Conservation (phyloP, 2,797 vertebrate species). For the Molossus molossus region DNA sequence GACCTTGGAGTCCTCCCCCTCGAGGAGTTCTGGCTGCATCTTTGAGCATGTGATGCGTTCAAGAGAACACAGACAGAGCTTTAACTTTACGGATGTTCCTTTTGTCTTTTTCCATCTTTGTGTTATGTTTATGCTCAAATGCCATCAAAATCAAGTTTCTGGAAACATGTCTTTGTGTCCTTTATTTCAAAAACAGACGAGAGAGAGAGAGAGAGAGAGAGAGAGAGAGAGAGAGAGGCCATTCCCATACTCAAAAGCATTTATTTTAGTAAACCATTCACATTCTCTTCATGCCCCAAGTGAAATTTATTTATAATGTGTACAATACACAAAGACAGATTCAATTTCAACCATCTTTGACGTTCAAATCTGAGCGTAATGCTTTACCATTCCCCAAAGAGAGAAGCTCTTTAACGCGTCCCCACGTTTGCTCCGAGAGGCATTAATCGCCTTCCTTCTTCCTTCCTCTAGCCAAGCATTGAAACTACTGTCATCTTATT, state of each 20-base stretch:
- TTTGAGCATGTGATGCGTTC: background rate
- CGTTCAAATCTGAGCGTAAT: conserved; percentile 67
- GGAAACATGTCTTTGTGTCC: background rate
- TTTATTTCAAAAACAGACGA: conserved; percentile 50
- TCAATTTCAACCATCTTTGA: conserved; percentile 66
- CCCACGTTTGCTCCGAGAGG: conserved; percentile 34
- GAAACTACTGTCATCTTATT: conserved; percentile 2
- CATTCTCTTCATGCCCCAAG: conserved; percentile 68
- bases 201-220: background rate
- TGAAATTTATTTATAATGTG: conserved; percentile 71
- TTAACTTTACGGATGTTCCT: background rate
- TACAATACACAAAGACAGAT: conserved; percentile 70
- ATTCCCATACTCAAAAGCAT: conserved; percentile 49
- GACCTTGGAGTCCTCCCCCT: background rate
- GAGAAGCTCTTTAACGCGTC: conserved; percentile 17
- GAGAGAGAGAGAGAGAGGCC: too few relatives aligned
- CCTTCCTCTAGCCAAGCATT: background rate
- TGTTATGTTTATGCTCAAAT: conserved; percentile 27
- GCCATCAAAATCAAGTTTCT: conserved; percentile 36
- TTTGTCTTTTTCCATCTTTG: background rate
- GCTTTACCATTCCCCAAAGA: conserved; percentile 34
- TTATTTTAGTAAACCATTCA: conserved; percentile 66
- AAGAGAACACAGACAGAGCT: conserved; percentile 14
- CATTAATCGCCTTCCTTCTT: conserved; percentile 17
- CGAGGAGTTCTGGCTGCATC: background rate